Percentiles rank a stretch among this genome's conserved stretches.
These are phyloP conservation scores for Lipotes vexillifer DNA, from an alignment of 2,113 vertebrate genomes.

Conservation along the genomic window DNA sequence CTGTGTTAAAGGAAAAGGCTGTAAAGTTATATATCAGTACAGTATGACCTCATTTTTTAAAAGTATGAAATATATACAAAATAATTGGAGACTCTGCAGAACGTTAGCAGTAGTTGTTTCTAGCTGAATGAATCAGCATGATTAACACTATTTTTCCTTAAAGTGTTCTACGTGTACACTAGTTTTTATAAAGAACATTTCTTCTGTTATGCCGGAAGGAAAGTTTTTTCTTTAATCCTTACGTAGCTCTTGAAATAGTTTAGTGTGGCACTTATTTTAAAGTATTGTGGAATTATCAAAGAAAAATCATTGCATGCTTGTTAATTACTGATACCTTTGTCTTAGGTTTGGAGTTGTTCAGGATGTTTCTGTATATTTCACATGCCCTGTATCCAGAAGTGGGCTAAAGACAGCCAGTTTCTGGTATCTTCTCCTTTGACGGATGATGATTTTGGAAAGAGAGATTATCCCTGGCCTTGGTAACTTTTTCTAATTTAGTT, in stretches of 20 bases:
- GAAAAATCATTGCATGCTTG: neutral
- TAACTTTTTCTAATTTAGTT: conserved; percentile 74
- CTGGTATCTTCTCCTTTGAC: conserved; percentile 91
- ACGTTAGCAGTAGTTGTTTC: conserved; percentile 23
- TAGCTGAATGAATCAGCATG: neutral
- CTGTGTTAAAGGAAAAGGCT: neutral
- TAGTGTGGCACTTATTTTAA: neutral
- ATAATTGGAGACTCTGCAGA: neutral
- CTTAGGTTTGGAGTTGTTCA: conserved; percentile 95
- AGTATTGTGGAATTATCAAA: conserved; percentile 33
- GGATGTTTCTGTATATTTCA: conserved; percentile 98
- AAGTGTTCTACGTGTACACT: neutral
- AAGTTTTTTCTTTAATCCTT: neutral
- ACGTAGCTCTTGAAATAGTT: conserved; percentile 27
- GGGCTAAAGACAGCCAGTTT: conserved; percentile 95
- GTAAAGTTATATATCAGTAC: neutral
- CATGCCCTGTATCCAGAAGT: conserved; percentile 96
- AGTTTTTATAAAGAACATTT: conserved; percentile 11
- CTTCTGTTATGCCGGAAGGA: neutral
- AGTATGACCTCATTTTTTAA: neutral
- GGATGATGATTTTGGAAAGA: conserved; percentile 92
- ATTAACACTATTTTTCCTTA: conserved; percentile 26
- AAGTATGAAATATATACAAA: neutral
- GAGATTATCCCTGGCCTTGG: conserved; percentile 96
- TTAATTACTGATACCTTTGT: conserved; percentile 14